Conservation (phyloP, 2,797 vertebrate genomes). For the Lagodon rhomboides region DNA sequence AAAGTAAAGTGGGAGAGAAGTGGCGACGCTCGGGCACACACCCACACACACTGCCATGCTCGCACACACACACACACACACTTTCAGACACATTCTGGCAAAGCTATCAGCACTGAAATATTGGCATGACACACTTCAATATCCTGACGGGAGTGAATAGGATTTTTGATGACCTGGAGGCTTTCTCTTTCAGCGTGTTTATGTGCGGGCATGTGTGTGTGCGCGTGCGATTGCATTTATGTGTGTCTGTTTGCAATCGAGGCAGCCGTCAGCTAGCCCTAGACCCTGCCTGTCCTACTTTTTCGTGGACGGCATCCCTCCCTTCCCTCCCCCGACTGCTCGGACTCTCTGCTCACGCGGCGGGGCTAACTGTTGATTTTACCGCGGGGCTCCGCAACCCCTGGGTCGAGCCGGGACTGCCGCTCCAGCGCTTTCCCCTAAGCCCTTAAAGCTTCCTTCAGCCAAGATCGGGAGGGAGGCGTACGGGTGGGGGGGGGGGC, state of each 20-base stretch:
- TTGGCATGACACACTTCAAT: slow-evolving; percentile 80
- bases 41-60: slow-evolving; percentile 44
- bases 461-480: slow-evolving; percentile 40
- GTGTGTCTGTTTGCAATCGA: slow-evolving; percentile 63
- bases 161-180: slow-evolving; percentile 72
- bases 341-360: slow-evolving; percentile 34
- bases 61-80: slow-evolving; percentile 26
- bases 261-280: slow-evolving; percentile 49
- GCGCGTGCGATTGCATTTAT: slow-evolving; percentile 34
- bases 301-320: slow-evolving; percentile 44
- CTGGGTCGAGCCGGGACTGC: slow-evolving; percentile 71
- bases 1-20: slow-evolving; percentile 79
- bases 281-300: slow-evolving; percentile 63
- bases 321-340: slow-evolving; percentile 17
- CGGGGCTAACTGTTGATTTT: slow-evolving; percentile 80
- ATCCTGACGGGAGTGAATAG: slow-evolving; percentile 76
- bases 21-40: slow-evolving; percentile 69
- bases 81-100: slow-evolving; percentile 42
- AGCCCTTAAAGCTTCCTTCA: slow-evolving; percentile 75
- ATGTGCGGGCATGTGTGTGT: slow-evolving; percentile 30
- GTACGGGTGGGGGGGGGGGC: slow-evolving; percentile 13
- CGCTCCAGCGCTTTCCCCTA: slow-evolving; percentile 75
- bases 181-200: slow-evolving; percentile 46
- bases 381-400: slow-evolving; percentile 75
- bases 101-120: slow-evolving; percentile 73